Base-by-base conservation (phyloP, 2,888 invertebrate species). In the Nipponacmea schrenckii region DNA sequence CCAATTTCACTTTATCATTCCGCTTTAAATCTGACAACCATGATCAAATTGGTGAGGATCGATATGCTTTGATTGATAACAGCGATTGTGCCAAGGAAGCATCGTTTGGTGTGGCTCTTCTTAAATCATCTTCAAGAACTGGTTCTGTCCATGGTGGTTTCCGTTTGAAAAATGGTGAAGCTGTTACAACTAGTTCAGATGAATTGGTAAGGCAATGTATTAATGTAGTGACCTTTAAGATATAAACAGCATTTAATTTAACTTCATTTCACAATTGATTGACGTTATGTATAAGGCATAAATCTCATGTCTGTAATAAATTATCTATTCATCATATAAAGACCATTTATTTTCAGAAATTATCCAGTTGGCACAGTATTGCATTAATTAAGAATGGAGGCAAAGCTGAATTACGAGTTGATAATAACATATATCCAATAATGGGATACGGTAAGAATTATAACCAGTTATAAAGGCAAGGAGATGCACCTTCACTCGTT, bases 41-140 rank as follows among this genome's bases (percentile, higher is more conserved):
- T n/a, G 44, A 50, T 27, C 45, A n/a, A 4, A 56, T 46, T 17
- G 62, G 69, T 20, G 68, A 65, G 15, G 68, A 68, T 48, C 64
- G 72, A 64, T 74, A 68, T 62, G 75, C 75, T 15, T 62, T 77
- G 14, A 70, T 78, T 7, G 78, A 78, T 71, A 78, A 78, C 74
- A 78, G 78, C 56, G 78, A 78, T 68, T 78, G 78, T 62, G 75
- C 77, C 15, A 75, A 77, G 63, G 76, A 77, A 39, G 78, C 78
- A 10, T 77, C 78, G 8, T 78, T 78, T 56, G 78, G 78, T 2
- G 73, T 75, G 44, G 78, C 78, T n/a, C 44, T 74, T 44, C 66
- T 76, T 64, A 63, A 46, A 14, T 68, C 71, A 0, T 65, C 69
- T 24, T 31, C 48, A 4, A 72, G 45, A 62, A 62, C 64, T 8